Base-by-base conservation (phyloP, 1,140 invertebrate species). In the Pteromalus puparum region DNA sequence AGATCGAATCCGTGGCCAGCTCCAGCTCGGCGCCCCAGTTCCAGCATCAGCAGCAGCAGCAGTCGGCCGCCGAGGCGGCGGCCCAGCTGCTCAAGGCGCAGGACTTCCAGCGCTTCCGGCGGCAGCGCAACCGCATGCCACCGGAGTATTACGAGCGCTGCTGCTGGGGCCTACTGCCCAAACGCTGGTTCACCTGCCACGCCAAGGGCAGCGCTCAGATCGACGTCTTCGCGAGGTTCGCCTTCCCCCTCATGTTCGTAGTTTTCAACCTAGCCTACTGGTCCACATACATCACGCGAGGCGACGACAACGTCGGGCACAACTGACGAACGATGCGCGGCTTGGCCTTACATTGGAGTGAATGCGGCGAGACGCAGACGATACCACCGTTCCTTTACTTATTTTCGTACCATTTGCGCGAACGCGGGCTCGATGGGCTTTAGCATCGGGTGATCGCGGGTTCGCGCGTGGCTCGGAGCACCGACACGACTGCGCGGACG, bases 221-320 rank as follows among this genome's bases (percentile, higher is more conserved):
- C 91, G 98, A 99, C 93, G 97, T 98, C 91, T 97, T 98, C 92
- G 97, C 97, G 86, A 94, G 98, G 88, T 97, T 98, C 93, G 97
- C 97, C 88, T 99, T 99, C 93, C 98, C 98, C 34, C 94, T 98
- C 88, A 96, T 98, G 85, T 99, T 99, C 93, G 96, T 97, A 84
- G 94, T 98, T 87, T 99, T 99, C 95, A 99, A 99, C 93, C 93
- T 98, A 89, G 97, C 97, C 90, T 99, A 99, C 93, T 99, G 98
- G 98, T 97, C 95, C 87, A 97, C 96, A 78, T 98, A 98, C 92
- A 94, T 97, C 84, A 97, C 97, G 92, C 94, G 95, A 75, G 96
- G 96, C 88, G 96, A 97, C 87, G 95, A 92, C 7, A 77, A 74
- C n/a, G 53, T 74, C 42, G 85, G 68, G 15, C 75, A 86, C 68